Evolutionary conservation across 2,888 invertebrate species (phyloP), one percentile per base, ranked within the genome.

Genomic region (Sericinus montela): DNA sequence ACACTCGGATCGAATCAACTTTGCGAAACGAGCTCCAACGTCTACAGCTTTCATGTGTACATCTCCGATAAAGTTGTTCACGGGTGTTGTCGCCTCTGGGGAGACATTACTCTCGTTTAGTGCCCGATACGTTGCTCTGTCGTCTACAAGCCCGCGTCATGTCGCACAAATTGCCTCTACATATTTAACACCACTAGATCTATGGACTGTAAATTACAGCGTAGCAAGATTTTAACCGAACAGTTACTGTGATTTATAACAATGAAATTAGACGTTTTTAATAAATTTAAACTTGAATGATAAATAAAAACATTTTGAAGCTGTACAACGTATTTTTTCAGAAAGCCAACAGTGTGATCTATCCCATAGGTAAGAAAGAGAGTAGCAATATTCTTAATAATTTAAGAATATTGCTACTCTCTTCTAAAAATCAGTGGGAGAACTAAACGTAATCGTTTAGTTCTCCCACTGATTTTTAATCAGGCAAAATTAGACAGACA

Each of bases 91-190:
- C 43, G 48, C 48, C 48, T 36, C 19, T 13, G 48, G 42, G 39
- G 48, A 42, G 30, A 42, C 48, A 48, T 48, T 42, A 48, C 16
- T 48, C 48, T 35, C 29, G 48, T 35, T 48, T 42, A 48, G 48
- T 41, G 48, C 37, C 30, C 48, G 48, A 42, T 42, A 41, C 36
- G 15, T 45, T 45, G 37, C 47, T 28, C 40, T 34, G 42, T 42
- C 46, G 40, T 41, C 30, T 37, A 42, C 30, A 37, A 48, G 41
- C 30, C 29, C 36, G 48, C 42, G 42, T 42, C 41, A 37, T 48
- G 48, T 48, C 48, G 28, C 47, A 47, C 28, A 44, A 45, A 48
- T 42, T 48, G 42, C 41, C 36, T 37, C 36, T 32, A 47, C 47
- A 47, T 41, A 41, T 41, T 48, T 42, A 48, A 48, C 36, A 42